Conservation (phyloP, 2,797 vertebrate genomes). For the Cynodonichthys magdalenae region DNA sequence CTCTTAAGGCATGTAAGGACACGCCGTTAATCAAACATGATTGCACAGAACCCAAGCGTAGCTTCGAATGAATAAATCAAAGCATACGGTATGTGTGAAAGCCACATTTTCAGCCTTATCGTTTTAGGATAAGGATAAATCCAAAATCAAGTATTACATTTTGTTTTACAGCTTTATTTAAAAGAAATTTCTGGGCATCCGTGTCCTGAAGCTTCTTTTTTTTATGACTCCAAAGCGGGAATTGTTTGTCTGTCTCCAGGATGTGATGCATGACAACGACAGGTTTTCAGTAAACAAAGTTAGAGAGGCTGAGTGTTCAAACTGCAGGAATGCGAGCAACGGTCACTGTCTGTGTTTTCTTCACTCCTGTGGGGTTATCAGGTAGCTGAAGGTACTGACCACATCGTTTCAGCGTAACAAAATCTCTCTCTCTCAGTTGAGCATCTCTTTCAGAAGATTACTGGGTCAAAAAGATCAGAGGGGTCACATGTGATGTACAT, state of each 20-base stretch:
- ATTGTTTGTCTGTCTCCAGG: slow-evolving; percentile 48
- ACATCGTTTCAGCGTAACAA: slow-evolving; percentile 31
- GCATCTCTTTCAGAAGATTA: slow-evolving; percentile 29
- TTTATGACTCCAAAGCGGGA: slow-evolving; percentile 40
- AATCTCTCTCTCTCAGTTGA: slow-evolving; percentile 40
- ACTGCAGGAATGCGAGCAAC: slow-evolving; percentile 53
- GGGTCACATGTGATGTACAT: slow-evolving; percentile 55
- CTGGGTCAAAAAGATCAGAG: slow-evolving; percentile 27
- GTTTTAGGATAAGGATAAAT: not conserved
- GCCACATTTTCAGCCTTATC: not conserved
- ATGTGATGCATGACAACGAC: slow-evolving; percentile 57
- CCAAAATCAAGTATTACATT: not conserved
- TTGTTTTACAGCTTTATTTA: slow-evolving; percentile 21
- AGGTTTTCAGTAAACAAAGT: slow-evolving; percentile 35
- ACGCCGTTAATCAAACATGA: not conserved
- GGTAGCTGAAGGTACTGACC: slow-evolving; percentile 21
- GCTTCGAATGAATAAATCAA: not conserved
- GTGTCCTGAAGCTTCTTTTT: slow-evolving; percentile 39
- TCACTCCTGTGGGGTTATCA: slow-evolving; percentile 31
- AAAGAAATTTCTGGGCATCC: slow-evolving; percentile 16
- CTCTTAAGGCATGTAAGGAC: slow-evolving; percentile 1
- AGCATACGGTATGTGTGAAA: not conserved
- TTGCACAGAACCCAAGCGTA: not conserved
- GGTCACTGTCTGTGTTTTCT: slow-evolving; percentile 27
- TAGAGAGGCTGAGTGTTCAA: slow-evolving; percentile 43